Evolutionary conservation across 2,113 vertebrate genomes (phyloP), one percentile per base, ranked within the genome.

Genomic region (Nerophis ophidion): DNA sequence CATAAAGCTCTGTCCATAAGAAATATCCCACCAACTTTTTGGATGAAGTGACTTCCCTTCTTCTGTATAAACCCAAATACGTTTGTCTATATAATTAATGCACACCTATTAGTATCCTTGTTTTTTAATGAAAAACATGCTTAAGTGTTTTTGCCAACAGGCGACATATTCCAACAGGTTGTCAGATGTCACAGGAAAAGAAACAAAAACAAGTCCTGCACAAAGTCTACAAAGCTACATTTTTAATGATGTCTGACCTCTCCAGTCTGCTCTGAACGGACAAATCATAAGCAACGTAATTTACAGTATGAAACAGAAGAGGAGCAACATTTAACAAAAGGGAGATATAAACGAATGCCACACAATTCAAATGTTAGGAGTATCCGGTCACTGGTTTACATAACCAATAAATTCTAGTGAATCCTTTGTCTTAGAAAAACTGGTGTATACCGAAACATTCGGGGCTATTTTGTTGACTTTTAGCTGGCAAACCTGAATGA

Each of bases 171-270:
- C 8, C 3, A 42, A 42, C 10, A 42, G 40, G 40, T 42, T 42
- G 40, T 9, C 3, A 9, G 8, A 33, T 33, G 13, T 53, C 34
- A 35, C 8, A 13, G 34, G 51, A 35, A 53, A 34, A 7, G 6
- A 34, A 10, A 15, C 6, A 74, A 75, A 60, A 44, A 83, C 0
- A 16, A 71, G 66, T 59, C 40, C 52, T 45, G 62, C n/a, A 64
- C 69, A 65, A 63, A 11, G 36, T 46, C 9, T 89, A 87, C 68
- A 89, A 89, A 90, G 84, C 70, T 81, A 83, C 65, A 81, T 71
- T 76, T 90, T 89, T 90, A 91, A 84, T 91, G 79, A 62, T 49
- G 63, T 60, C 49, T 60, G 57, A 74, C 35, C 26, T 59, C 9
- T 72, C 57, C 60, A 35, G 38, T 63, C 7, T 73, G 58, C 5